Conservation (phyloP, 2,888 invertebrate species). For the Drosophila conformis region DNA sequence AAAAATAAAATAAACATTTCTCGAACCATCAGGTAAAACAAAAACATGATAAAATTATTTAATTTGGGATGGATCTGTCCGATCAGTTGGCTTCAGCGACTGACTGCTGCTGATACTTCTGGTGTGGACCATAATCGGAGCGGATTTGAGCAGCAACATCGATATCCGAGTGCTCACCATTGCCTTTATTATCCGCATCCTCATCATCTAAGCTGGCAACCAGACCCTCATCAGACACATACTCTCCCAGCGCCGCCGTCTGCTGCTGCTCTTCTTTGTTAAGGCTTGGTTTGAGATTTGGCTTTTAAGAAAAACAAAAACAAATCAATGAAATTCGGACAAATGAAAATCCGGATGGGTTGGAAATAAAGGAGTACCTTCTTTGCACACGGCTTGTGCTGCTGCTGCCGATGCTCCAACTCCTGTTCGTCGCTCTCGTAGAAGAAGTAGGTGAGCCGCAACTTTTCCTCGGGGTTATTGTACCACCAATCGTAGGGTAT, state of each 20-base stretch:
- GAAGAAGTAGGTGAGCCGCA: constrained; percentile 80
- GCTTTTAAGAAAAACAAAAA: neutral
- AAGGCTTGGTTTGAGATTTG: neutral
- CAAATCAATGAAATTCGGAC: neutral
- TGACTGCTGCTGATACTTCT: constrained; percentile 10
- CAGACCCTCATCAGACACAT: constrained; percentile 64
- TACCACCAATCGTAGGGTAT: constrained; percentile 74
- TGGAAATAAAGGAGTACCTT: neutral
- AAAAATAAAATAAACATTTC: constrained; percentile 1
- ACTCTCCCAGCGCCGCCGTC: constrained; percentile 15
- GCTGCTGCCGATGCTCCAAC: constrained; percentile 1
- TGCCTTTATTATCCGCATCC: constrained; percentile 52
- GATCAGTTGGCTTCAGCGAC: neutral
- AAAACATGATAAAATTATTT: constrained; percentile 10
- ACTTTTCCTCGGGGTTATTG: constrained; percentile 65
- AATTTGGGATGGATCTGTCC: neutral
- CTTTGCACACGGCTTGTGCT: neutral
- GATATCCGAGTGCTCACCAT: constrained; percentile 61
- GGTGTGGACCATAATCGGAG: constrained; percentile 30
- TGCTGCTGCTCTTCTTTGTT: neutral
- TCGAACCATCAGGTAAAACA: constrained; percentile 3
- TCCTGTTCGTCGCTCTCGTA: constrained; percentile 64
- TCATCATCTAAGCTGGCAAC: constrained; percentile 41
- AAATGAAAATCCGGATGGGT: neutral
- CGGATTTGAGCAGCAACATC: constrained; percentile 27